phyloP scores from a whole-genome alignment of 2,888 invertebrate genomes.

The Diarsia rubi region DNA sequence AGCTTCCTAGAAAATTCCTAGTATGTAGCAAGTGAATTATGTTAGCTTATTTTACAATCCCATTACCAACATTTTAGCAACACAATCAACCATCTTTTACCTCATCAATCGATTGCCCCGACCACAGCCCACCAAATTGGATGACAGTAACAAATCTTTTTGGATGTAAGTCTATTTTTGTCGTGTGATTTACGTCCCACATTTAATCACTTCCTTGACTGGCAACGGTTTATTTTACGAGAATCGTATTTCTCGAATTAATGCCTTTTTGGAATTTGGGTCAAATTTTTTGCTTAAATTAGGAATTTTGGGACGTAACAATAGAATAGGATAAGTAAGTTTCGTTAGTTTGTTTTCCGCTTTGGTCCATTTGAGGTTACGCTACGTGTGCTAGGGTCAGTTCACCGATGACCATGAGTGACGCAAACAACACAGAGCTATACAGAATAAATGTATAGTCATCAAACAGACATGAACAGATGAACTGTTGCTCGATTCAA shows the following conservation, averaged over 20 bases:
- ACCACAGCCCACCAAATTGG: conserved; percentile 42
- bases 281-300: conserved; percentile 54
- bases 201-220: conserved; percentile 67
- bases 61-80: background rate
- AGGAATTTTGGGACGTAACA: conserved; percentile 26
- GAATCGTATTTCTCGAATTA: conserved; percentile 65
- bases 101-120: conserved; percentile 20
- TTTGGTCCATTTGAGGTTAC: background rate
- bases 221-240: conserved; percentile 68
- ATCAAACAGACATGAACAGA: too few species aligned
- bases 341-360: background rate
- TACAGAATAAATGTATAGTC: too few species aligned
- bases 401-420: too few species aligned
- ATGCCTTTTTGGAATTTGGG: conserved; percentile 53
- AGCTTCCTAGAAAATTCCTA: too few species aligned
- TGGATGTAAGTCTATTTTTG: conserved; percentile 48
- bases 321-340: background rate
- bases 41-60: background rate
- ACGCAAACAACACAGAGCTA: too few species aligned
- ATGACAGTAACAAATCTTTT: conserved; percentile 46
- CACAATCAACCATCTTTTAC: background rate
- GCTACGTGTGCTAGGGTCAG: too few species aligned
- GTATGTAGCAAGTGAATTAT: too few species aligned
- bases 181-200: conserved; percentile 62
- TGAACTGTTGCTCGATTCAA: too few species aligned